These are phyloP conservation scores for Dermatemys mawii DNA, from an alignment of 2,113 vertebrate genomes.

Conservation along the genomic window DNA sequence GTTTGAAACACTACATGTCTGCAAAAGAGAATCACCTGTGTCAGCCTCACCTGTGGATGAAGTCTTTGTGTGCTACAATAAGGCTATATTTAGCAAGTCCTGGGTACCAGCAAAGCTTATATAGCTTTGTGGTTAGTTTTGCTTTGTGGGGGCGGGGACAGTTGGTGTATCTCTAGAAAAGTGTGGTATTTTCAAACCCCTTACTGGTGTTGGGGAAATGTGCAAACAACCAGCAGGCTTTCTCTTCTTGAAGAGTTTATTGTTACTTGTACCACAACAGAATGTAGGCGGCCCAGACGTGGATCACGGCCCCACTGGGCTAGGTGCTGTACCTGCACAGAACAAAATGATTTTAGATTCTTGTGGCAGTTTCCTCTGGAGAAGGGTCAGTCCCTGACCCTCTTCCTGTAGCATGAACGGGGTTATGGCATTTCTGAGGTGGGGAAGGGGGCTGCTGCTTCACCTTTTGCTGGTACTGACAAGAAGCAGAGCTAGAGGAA, in stretches of 20 bases:
- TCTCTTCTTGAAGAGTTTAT: not conserved
- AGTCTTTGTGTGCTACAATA: fast-evolving
- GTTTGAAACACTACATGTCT: fast-evolving
- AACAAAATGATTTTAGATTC: not conserved
- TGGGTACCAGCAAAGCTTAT: not conserved
- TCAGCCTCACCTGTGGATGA: not conserved
- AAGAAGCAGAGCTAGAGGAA: not conserved
- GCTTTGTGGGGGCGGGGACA: not conserved
- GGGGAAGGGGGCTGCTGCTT: not conserved
- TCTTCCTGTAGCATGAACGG: fast-evolving
- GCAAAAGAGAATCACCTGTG: not conserved
- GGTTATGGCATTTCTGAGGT: not conserved
- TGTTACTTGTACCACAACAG: not conserved
- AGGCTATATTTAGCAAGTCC: fast-evolving
- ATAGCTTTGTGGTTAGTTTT: not conserved
- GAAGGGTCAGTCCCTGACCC: fast-evolving
- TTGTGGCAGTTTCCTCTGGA: not conserved
- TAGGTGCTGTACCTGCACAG: not conserved
- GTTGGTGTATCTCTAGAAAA: not conserved
- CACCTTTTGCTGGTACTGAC: fast-evolving
- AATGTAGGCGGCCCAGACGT: not conserved
- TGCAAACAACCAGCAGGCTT: not conserved
- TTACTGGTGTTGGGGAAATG: not conserved
- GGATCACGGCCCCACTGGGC: not conserved
- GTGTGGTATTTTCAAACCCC: not conserved